Conservation (phyloP, 2,113 vertebrate genomes). For the Leiothrix lutea region DNA sequence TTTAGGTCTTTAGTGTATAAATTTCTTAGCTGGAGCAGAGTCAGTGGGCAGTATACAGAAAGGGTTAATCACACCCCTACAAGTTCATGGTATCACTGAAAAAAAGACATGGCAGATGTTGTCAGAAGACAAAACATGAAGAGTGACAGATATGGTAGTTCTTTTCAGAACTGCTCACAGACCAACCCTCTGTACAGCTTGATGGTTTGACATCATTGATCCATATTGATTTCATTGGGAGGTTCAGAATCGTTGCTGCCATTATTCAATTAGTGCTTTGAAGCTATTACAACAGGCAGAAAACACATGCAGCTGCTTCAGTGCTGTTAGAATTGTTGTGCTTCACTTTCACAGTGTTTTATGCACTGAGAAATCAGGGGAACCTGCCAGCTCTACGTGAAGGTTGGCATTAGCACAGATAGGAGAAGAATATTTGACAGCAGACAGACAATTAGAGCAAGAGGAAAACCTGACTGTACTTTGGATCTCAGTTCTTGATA, state of each 20-base stretch:
- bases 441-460: background rate
- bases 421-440: background rate
- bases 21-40: background rate
- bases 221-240: background rate
- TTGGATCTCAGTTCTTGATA: background rate
- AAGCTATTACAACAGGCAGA: background rate
- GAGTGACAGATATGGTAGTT: background rate
- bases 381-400: background rate
- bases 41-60: background rate
- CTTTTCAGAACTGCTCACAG: background rate
- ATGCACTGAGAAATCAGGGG: background rate
- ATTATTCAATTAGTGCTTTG: background rate
- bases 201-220: background rate
- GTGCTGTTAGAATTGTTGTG: background rate
- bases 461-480: background rate
- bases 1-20: background rate
- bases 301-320: background rate
- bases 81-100: background rate
- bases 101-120: background rate
- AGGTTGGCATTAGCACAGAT: background rate
- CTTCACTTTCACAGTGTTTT: background rate
- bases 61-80: background rate
- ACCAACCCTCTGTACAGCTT: background rate
- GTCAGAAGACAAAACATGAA: background rate
- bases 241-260: background rate